Percentiles rank a stretch among this genome's conserved stretches.
Evolutionary conservation across 1,140 invertebrate genomes (phyloP).

Genomic region (Drosophila subpulchrella): DNA sequence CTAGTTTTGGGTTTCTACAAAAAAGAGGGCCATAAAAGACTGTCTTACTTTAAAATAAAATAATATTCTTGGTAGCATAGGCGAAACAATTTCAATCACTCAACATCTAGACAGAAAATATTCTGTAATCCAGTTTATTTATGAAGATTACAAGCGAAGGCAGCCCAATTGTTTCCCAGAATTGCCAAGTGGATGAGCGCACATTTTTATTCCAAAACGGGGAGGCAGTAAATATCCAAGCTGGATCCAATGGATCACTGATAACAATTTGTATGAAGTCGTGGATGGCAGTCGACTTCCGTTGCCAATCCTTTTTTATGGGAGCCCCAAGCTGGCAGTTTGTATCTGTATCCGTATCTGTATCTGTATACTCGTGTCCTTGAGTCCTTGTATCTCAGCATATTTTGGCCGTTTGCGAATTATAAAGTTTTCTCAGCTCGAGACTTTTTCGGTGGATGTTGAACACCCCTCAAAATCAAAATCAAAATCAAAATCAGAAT

Average conservation of each 20-base stretch:
- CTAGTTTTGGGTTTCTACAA: too few relatives aligned
- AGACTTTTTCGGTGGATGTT: neutral
- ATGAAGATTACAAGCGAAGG: neutral
- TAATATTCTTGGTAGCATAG: too few relatives aligned
- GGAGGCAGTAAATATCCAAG: conserved; percentile 20
- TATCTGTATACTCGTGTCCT: neutral
- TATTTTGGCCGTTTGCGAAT: neutral
- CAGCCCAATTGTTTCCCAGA: neutral
- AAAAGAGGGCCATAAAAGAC: too few relatives aligned
- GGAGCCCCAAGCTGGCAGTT: too few relatives aligned
- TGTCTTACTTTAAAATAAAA: too few relatives aligned
- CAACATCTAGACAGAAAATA: neutral
- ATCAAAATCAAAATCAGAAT: neutral
- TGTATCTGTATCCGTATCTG: too few relatives aligned
- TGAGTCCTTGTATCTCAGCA: neutral
- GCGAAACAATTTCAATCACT: neutral
- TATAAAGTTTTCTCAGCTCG: neutral
- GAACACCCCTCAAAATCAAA: neutral
- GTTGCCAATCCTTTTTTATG: conserved; percentile 3
- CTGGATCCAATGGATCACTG: conserved; percentile 29
- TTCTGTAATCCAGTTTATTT: neutral
- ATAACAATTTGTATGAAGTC: conserved; percentile 31
- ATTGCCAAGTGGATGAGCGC: neutral
- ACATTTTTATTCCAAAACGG: conserved; percentile 3
- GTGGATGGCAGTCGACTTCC: conserved; percentile 29